A percentile compares a stretch with the other conserved stretches of the same genome.
Conservation (phyloP, 2,888 invertebrate genomes). For the Drosophila limbata region DNA sequence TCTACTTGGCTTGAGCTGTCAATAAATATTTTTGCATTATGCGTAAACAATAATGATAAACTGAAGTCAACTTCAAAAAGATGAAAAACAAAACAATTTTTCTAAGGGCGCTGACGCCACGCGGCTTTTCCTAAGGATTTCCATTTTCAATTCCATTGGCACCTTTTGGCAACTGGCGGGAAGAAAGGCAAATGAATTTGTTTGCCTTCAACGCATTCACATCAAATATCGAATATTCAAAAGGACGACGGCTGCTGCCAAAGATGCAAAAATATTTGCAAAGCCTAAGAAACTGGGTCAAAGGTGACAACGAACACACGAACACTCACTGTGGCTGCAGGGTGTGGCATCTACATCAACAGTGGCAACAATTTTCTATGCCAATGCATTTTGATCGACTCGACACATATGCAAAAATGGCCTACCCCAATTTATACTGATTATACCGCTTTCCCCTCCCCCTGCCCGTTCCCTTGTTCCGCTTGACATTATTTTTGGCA, state of each 20-base stretch:
- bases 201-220: constrained; percentile 52
- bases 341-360: constrained; percentile 35
- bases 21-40: constrained; percentile 71
- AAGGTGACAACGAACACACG: constrained; percentile 57
- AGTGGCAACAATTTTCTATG: constrained; percentile 69
- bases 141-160: constrained; percentile 17
- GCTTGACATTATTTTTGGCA: constrained; percentile 73
- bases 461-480: constrained; percentile 54
- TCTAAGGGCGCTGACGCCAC: constrained; percentile 45
- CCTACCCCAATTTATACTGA: constrained; percentile 16
- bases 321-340: constrained; percentile 22
- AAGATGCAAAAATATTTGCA: constrained; percentile 72
- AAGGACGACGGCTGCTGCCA: constrained; percentile 50
- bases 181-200: constrained; percentile 72
- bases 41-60: constrained; percentile 71
- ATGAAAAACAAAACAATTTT: constrained; percentile 48
- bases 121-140: constrained; percentile 50
- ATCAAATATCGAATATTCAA: constrained; percentile 53
- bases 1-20: constrained; percentile 59
- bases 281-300: constrained; percentile 67
- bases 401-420: constrained; percentile 68
- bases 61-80: constrained; percentile 70
- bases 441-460: constrained; percentile 15
- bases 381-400: constrained; percentile 47
- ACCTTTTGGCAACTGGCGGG: constrained; percentile 9